These are phyloP conservation scores for Pitta sordida DNA, from an alignment of 2,113 vertebrate species.

Conservation along the genomic window DNA sequence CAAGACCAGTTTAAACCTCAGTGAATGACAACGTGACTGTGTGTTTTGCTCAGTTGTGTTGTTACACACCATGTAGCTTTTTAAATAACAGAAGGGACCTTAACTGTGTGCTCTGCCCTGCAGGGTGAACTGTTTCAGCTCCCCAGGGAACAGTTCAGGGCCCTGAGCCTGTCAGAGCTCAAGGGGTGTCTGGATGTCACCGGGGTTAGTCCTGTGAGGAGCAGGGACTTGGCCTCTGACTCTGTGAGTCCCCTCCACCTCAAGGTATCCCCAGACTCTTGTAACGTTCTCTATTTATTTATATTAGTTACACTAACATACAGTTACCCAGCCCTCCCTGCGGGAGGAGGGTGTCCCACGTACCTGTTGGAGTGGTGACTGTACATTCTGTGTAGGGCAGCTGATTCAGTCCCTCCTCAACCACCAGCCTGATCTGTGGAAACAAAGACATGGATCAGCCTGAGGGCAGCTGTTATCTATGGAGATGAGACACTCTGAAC, in stretches of 20 bases:
- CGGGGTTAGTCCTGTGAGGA: neutral
- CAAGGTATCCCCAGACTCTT: accelerated
- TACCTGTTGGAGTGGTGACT: slow-evolving; percentile 97
- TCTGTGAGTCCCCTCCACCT: neutral
- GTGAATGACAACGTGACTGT: neutral
- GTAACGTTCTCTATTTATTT: neutral
- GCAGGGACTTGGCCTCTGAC: neutral
- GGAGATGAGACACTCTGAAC: neutral
- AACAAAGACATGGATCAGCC: slow-evolving; percentile 10
- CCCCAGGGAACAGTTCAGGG: neutral
- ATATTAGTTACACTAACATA: neutral
- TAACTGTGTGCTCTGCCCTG: neutral
- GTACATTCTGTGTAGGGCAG: slow-evolving; percentile 95
- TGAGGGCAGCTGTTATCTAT: neutral
- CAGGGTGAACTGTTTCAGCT: neutral
- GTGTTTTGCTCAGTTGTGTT: neutral
- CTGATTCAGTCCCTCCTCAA: slow-evolving; percentile 97
- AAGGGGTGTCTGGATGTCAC: neutral
- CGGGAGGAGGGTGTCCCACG: neutral
- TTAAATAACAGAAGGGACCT: neutral
- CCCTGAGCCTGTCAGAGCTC: neutral
- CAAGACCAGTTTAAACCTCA: neutral
- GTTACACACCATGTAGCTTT: neutral
- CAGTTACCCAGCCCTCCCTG: neutral
- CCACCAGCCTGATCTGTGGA: slow-evolving; percentile 92